phyloP scores from a whole-genome alignment of 2,888 invertebrate genomes.

The Phaedon cochleariae region DNA sequence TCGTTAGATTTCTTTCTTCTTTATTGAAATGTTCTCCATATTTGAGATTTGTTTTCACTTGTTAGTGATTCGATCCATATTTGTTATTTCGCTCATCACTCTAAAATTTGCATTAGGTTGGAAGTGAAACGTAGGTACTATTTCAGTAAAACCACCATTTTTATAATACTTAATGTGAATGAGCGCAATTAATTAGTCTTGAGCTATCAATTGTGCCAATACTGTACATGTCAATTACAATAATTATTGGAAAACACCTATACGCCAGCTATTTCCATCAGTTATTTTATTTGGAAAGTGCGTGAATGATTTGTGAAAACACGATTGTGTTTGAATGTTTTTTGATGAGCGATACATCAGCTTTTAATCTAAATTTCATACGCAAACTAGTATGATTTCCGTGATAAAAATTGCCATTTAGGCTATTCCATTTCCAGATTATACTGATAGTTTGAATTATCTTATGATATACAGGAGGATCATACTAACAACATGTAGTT shows the following conservation, averaged over 20 bases:
- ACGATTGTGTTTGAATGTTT: background rate
- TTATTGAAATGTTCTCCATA: conserved; percentile 51
- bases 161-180: conserved; percentile 24
- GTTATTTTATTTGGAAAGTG: conserved; percentile 1
- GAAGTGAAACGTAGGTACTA: conserved; percentile 21
- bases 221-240: conserved; percentile 19
- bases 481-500: too few species aligned
- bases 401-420: background rate
- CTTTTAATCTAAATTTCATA: background rate
- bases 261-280: background rate
- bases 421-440: too few species aligned
- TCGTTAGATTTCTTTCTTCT: conserved; percentile 41
- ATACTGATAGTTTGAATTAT: too few species aligned
- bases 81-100: conserved; percentile 30
- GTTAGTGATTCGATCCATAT: conserved; percentile 41
- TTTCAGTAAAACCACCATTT: conserved; percentile 16
- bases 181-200: conserved; percentile 23
- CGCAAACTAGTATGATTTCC: background rate
- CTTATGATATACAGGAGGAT: too few species aligned
- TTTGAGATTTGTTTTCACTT: conserved; percentile 42
- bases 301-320: background rate
- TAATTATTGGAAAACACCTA: conserved; percentile 23
- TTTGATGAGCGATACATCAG: background rate
- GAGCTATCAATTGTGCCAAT: conserved; percentile 27
- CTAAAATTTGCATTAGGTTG: conserved; percentile 30